Conservation (phyloP, 1,140 invertebrate species). For the Ridgeia piscesae region DNA sequence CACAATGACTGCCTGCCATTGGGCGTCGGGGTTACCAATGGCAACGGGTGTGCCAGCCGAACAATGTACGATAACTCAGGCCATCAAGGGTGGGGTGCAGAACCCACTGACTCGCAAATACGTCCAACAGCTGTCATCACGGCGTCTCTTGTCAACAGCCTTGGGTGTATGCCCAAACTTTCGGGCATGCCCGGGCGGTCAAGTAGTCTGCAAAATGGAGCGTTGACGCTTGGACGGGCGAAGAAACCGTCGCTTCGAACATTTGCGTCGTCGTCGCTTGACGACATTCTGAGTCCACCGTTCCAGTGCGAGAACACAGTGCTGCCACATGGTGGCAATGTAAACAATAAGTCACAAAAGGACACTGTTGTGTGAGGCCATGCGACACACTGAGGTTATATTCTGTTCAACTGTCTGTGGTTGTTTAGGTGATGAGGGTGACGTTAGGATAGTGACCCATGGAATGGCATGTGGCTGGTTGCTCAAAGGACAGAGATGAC, state of each 20-base stretch:
- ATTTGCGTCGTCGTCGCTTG: conserved; percentile 13
- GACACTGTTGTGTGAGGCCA: neutral
- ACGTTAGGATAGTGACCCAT: neutral
- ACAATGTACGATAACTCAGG: neutral
- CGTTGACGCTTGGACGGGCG: neutral
- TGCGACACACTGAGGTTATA: neutral
- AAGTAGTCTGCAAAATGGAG: neutral
- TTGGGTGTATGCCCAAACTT: neutral
- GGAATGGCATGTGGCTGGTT: neutral
- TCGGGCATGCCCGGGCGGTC: neutral
- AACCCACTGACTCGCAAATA: neutral
- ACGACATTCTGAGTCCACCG: conserved; percentile 21
- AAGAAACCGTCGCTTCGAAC: neutral
- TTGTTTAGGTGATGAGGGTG: neutral
- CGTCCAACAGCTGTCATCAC: neutral
- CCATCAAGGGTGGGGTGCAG: neutral
- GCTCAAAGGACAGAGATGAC: neutral
- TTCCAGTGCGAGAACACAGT: conserved; percentile 9
- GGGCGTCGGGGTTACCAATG: neutral
- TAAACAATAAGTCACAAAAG: neutral
- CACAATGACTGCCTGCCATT: neutral
- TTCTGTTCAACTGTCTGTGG: neutral
- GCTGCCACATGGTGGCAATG: neutral
- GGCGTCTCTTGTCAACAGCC: neutral
- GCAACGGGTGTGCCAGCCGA: neutral